Percentiles rank a stretch among this genome's conserved stretches.
phyloP scores from a whole-genome alignment of 2,888 invertebrate species.

The Phymatocera aterrima region DNA sequence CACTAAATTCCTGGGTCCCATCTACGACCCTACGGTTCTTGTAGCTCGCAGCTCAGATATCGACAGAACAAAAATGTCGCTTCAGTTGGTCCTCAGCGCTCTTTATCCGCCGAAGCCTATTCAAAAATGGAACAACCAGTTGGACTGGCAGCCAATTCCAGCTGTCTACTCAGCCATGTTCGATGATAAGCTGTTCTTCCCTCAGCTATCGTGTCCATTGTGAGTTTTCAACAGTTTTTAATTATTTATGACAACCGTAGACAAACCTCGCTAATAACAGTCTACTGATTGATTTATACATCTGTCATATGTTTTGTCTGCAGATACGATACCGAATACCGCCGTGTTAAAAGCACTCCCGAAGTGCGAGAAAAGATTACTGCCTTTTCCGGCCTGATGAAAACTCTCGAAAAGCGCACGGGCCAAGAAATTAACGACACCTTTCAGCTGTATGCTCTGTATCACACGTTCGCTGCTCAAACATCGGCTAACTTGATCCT shows the following conservation, averaged over 20 bases:
- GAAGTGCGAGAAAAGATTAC: slow-evolving; percentile 48
- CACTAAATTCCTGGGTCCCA: slow-evolving; percentile 72
- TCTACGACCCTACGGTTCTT: slow-evolving; percentile 72
- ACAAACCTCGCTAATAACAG: too few species aligned
- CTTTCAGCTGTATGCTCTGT: slow-evolving; percentile 55
- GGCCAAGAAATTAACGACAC: slow-evolving; percentile 51
- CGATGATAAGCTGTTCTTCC: slow-evolving; percentile 57
- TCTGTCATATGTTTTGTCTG: background rate
- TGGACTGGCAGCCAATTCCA: slow-evolving; percentile 85
- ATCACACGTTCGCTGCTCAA: slow-evolving; percentile 69
- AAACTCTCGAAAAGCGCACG: slow-evolving; percentile 53
- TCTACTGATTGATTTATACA: background rate
- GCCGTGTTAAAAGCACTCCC: slow-evolving; percentile 50
- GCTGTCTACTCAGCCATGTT: slow-evolving; percentile 47
- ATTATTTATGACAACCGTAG: background rate
- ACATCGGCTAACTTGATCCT: slow-evolving; percentile 76
- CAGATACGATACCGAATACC: slow-evolving; percentile 60
- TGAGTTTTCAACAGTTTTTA: slow-evolving; percentile 42
- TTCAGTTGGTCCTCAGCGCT: slow-evolving; percentile 82
- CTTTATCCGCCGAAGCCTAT: slow-evolving; percentile 80
- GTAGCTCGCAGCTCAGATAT: slow-evolving; percentile 80
- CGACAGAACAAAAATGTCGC: slow-evolving; percentile 86
- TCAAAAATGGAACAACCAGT: slow-evolving; percentile 78
- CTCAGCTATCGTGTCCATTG: slow-evolving; percentile 56
- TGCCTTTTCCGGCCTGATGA: slow-evolving; percentile 51